Evolutionary conservation across 2,888 invertebrate species (phyloP).

Genomic region (Zaprionus obscuricornis): DNA sequence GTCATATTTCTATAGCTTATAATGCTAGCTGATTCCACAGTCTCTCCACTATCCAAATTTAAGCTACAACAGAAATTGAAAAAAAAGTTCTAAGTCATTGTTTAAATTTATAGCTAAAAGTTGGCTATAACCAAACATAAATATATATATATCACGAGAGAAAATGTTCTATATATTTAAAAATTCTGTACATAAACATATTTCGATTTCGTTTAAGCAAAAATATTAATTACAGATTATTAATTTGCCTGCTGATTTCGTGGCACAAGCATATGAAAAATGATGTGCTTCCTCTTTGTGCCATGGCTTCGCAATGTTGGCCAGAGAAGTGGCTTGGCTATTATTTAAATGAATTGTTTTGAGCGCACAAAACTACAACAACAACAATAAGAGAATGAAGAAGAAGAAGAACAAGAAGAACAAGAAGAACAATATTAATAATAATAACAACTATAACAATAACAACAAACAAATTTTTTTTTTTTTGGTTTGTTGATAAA

Average conservation of each 20-base stretch:
- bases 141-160: too few relatives aligned
- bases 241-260: constrained; percentile 57
- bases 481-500: constrained; percentile 46
- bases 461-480: constrained; percentile 29
- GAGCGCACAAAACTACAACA: constrained; percentile 40
- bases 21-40: too few relatives aligned
- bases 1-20: too few relatives aligned
- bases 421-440: constrained; percentile 24
- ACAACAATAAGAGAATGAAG: not conserved
- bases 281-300: constrained; percentile 61
- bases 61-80: too few relatives aligned
- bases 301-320: constrained; percentile 3
- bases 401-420: constrained; percentile 9
- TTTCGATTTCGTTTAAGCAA: constrained; percentile 42
- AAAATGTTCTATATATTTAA: too few relatives aligned
- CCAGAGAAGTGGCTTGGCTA: constrained; percentile 59
- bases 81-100: too few relatives aligned
- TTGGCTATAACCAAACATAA: too few relatives aligned
- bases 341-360: constrained; percentile 79
- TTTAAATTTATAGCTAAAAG: too few relatives aligned
- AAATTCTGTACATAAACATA: too few relatives aligned
- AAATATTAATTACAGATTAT: constrained; percentile 75
- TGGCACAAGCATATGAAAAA: constrained; percentile 66
- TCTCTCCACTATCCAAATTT: too few relatives aligned
- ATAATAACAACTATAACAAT: constrained; percentile 7